phyloP scores from a whole-genome alignment of 2,797 vertebrate species.

The Carapus acus region DNA sequence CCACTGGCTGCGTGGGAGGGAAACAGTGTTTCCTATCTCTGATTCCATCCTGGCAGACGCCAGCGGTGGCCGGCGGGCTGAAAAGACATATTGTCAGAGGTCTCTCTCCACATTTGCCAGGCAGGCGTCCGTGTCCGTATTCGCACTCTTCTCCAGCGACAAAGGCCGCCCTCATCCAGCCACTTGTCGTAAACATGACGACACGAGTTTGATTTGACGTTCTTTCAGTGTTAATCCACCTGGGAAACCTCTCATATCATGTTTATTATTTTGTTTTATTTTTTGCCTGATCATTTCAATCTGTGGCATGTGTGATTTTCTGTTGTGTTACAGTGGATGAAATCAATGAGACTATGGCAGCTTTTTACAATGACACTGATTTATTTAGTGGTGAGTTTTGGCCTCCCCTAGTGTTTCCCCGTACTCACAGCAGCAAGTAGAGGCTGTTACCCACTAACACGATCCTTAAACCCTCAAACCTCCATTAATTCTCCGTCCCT shows the following conservation, averaged over 20 bases:
- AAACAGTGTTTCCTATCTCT: constrained; percentile 48
- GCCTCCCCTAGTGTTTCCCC: constrained; percentile 78
- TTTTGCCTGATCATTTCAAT: constrained; percentile 47
- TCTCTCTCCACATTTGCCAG: constrained; percentile 30
- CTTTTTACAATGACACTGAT: constrained; percentile 99
- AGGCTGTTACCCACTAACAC: constrained; percentile 74
- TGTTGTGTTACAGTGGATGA: constrained; percentile 98
- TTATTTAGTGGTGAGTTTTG: constrained; percentile 99
- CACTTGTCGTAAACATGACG: constrained; percentile 10
- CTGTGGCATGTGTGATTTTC: constrained; percentile 69
- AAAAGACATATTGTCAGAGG: constrained; percentile 64
- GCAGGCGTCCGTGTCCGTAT: constrained; percentile 35
- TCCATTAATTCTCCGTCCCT: constrained; percentile 45
- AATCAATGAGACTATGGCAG: constrained; percentile 99
- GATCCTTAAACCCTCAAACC: constrained; percentile 47
- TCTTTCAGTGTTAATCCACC: constrained; percentile 27
- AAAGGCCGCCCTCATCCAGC: constrained; percentile 49
- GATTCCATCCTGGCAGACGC: constrained; percentile 47
- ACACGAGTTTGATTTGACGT: constrained; percentile 15
- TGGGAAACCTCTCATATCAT: constrained; percentile 23
- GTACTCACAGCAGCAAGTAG: constrained; percentile 40
- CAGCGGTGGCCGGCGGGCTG: constrained; percentile 41
- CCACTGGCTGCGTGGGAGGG: constrained; percentile 46
- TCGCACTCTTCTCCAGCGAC: constrained; percentile 35
- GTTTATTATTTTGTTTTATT: constrained; percentile 25